Base-by-base conservation (phyloP, 37 sponge, comb jelly and placozoan species). In the Beroe forskalii region DNA sequence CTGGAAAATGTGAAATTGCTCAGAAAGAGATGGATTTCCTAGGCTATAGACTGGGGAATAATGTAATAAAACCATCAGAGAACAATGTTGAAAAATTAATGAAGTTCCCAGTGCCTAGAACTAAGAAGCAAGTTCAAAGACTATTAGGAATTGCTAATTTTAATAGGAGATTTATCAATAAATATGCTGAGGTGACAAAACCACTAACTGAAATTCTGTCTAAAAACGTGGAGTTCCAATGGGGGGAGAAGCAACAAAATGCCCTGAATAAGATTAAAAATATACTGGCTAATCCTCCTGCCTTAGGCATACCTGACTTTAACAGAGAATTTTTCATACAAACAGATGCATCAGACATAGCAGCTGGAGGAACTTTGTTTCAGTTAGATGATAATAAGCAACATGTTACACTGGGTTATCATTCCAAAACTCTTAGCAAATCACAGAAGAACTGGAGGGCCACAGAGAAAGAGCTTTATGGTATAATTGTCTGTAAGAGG, bases 1-100 rank as follows among this genome's bases (percentile, higher is more conserved):
- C 75, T 0, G 90, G 60, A 27, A 93, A 93, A 62, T 93, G 93
- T 55, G 19, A 32, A 8, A 55, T 93, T 33, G 3, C 2, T 2
- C 1, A 17, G 1, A 1, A 14, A 28, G 41, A 32, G 27, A 55
- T 90, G 24, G 41, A 9, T 1, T 90, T 67, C 67, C 27, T 90
- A 12, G 90, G 90, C 4, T 55, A 31, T 67, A 1, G 8, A 12
- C 3, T 90, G 1, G 17, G 14, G 25, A 40, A 25, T 19, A 23
- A 66, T 22, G 37, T 23, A 67, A 35, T 90, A 23, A 40, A 61
- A 90, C 3, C 90, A 20, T 6, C 4, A 9, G 40, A 38, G 2
- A 39, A 24, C 17, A 90, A 90, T 41, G 30, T 90, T 9, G 67
- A 25, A 6, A 62, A 41, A 8, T 0, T 90, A 20, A 19, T 2